These are phyloP conservation scores for Aspidapion aeneum DNA, from an alignment of 2,888 invertebrate genomes.

Conservation along the genomic window DNA sequence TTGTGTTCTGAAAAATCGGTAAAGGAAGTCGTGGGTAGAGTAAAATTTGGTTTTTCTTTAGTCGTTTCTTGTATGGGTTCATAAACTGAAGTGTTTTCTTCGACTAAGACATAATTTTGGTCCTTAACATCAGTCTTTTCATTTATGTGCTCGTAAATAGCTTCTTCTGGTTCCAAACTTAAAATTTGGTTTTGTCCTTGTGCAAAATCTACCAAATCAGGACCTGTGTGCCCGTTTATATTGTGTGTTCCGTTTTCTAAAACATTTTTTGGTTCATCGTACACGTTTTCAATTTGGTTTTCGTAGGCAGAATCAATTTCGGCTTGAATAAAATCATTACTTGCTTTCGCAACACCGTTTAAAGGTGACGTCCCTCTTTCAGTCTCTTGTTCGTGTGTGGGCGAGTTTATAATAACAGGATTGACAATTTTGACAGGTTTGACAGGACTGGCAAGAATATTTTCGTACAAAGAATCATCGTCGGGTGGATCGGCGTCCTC, in stretches of 20 bases:
- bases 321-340: slow-evolving; percentile 36
- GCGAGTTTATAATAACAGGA: not conserved
- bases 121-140: slow-evolving; percentile 36
- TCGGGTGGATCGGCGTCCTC: slow-evolving; percentile 29
- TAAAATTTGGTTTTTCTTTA: slow-evolving; percentile 32
- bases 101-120: slow-evolving; percentile 30
- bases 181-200: not conserved
- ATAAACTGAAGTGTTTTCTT: slow-evolving; percentile 9
- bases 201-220: not conserved
- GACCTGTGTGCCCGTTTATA: slow-evolving; percentile 28
- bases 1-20: slow-evolving; percentile 25
- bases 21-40: slow-evolving; percentile 21
- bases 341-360: slow-evolving; percentile 26
- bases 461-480: slow-evolving; percentile 37
- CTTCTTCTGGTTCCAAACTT: slow-evolving; percentile 16
- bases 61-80: slow-evolving; percentile 12
- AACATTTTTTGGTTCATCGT: slow-evolving; percentile 29
- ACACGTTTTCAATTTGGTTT: slow-evolving; percentile 30
- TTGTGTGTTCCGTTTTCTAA: slow-evolving; percentile 24
- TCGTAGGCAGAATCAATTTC: slow-evolving; percentile 25
- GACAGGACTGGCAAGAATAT: slow-evolving; percentile 25
- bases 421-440: slow-evolving; percentile 6
- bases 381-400: not conserved
- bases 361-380: slow-evolving; percentile 20
- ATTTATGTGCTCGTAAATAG: slow-evolving; percentile 35